These are phyloP conservation scores for Drosophila mercatorum DNA, from an alignment of 2,888 invertebrate genomes.

Conservation along the genomic window DNA sequence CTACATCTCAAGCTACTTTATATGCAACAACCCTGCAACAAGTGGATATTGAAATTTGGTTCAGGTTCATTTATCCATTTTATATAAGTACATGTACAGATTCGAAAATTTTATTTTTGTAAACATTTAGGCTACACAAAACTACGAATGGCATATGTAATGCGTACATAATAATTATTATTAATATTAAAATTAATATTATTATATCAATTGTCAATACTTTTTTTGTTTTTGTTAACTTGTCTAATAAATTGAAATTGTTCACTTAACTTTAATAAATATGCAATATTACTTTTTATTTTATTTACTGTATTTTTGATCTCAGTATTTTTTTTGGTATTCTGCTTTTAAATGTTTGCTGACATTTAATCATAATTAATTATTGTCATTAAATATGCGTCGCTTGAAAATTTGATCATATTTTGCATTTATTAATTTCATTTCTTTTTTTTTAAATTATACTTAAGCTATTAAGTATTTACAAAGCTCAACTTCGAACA, in stretches of 20 bases:
- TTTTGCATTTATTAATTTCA: slow-evolving; percentile 40
- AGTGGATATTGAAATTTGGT: neutral
- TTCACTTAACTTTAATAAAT: slow-evolving; percentile 1
- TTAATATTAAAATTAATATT: slow-evolving; percentile 11
- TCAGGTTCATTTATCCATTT: slow-evolving; percentile 8
- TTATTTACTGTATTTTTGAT: slow-evolving; percentile 1
- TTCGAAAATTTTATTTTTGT: slow-evolving; percentile 67
- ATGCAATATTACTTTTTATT: slow-evolving; percentile 23
- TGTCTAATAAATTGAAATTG: slow-evolving; percentile 7
- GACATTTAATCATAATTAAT: slow-evolving; percentile 31
- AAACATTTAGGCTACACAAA: slow-evolving; percentile 59
- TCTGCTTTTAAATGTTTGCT: neutral
- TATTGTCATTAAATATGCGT: slow-evolving; percentile 54
- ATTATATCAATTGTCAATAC: neutral
- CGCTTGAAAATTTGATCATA: slow-evolving; percentile 27
- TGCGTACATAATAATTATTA: slow-evolving; percentile 17
- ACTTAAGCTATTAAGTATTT: slow-evolving; percentile 85
- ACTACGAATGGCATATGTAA: slow-evolving; percentile 52
- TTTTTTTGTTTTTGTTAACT: neutral
- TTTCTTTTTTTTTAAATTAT: slow-evolving; percentile 54
- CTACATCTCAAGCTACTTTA: too few species aligned
- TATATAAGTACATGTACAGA: slow-evolving; percentile 56
- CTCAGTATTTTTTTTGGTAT: neutral
- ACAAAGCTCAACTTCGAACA: slow-evolving; percentile 78
- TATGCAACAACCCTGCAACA: neutral